Base-by-base conservation (phyloP, 1,140 invertebrate genomes). In the Trinorchestia longiramus region DNA sequence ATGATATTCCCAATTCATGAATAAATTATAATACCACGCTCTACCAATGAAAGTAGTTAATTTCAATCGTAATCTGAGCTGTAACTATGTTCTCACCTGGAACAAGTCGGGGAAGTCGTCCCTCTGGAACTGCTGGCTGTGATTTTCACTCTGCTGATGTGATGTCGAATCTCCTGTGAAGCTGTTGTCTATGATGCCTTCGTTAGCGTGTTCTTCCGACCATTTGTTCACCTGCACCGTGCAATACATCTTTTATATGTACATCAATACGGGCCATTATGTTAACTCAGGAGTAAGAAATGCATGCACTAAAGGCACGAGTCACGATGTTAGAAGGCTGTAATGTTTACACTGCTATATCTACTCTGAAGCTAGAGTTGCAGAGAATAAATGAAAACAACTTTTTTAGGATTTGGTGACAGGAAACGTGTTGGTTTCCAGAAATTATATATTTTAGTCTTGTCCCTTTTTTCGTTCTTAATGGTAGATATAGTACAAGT, bases 31-130 rank as follows among this genome's bases (percentile, higher is more conserved):
- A n/a, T n/a, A n/a, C n/a, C n/a, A n/a, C n/a, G n/a, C n/a, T n/a
- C n/a, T n/a, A n/a, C n/a, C n/a, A n/a, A n/a, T n/a, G n/a, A n/a
- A n/a, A n/a, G n/a, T n/a, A n/a, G n/a, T n/a, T n/a, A n/a, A n/a
- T n/a, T n/a, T n/a, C n/a, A n/a, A n/a, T n/a, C n/a, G 62, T 77
- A 23, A 11, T 77, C 62, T 77, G 15, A 15, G 15, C 62, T 77
- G 62, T 11, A 77, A 36, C 62, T 8, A 15, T 42, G 41, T 28
- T 90, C 88, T 90, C 23, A 94, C 92, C 44, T 94, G 92, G 92
- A 94, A 94, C 41, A 94, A 94, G 40, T 94, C 92, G 0, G 92
- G 92, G 92, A 94, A 94, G 92, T 94, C 92, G 23, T 94, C 92
- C 41, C 92, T 8, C 92, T 11, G 43, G 92, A 94, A 94, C 41